A percentile compares a stretch with the other conserved stretches of the same genome.
phyloP scores from a whole-genome alignment of 2,797 vertebrate genomes.

The Halcyon chelicuti region DNA sequence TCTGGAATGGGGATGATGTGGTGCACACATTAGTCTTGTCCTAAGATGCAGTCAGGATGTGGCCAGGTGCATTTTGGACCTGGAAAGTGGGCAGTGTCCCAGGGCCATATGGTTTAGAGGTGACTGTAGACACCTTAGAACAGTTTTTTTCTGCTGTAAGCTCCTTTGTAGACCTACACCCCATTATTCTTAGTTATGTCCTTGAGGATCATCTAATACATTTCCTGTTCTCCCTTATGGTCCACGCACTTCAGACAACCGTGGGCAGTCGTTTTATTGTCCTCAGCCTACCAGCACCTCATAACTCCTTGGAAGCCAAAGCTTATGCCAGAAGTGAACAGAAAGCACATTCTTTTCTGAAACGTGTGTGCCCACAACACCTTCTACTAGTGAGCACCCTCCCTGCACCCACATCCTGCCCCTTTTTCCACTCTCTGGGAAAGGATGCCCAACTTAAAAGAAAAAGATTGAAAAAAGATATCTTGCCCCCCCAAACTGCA shows the following conservation, averaged over 20 bases:
- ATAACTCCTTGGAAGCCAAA: not conserved
- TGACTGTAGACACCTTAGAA: not conserved
- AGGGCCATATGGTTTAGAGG: not conserved
- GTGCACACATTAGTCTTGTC: not conserved
- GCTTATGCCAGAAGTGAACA: not conserved
- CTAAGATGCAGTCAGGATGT: not conserved
- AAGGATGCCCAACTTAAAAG: not conserved
- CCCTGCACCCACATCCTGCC: not conserved
- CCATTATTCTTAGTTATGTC: not conserved
- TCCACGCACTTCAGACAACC: not conserved
- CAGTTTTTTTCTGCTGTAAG: not conserved
- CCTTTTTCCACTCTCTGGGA: not conserved
- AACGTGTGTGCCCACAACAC: not conserved
- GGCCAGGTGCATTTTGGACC: not conserved
- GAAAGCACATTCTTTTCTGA: not conserved
- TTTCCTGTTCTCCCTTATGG: not conserved
- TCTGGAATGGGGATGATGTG: not conserved
- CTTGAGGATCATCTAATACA: not conserved
- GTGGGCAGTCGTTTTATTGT: constrained; percentile 3
- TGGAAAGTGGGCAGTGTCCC: not conserved
- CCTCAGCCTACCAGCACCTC: constrained; percentile 15
- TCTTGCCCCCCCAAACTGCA: not conserved
- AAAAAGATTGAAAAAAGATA: not conserved
- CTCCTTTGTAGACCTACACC: not conserved
- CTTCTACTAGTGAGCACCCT: not conserved